Conservation (phyloP, 2,888 invertebrate genomes). For the Oscheius sp. region DNA sequence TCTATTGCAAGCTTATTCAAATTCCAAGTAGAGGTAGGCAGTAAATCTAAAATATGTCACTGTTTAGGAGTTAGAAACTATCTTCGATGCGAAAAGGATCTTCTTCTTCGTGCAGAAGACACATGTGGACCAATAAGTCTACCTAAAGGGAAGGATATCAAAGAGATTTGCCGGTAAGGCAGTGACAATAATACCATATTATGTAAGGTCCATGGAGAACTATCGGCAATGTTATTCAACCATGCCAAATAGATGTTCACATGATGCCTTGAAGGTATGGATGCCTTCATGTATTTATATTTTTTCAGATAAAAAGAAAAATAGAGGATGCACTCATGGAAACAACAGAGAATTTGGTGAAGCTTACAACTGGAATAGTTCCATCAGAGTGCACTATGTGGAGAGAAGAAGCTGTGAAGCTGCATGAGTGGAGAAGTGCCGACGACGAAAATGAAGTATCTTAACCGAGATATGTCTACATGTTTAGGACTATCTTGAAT, state of each 20-base stretch:
- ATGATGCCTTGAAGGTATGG: slow-evolving; percentile 8
- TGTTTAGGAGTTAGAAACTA: neutral
- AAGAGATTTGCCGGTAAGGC: neutral
- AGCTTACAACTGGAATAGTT: neutral
- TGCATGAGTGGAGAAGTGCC: slow-evolving; percentile 9
- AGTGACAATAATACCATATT: neutral
- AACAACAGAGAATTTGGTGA: slow-evolving; percentile 4
- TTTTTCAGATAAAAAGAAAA: slow-evolving; percentile 4
- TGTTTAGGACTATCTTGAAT: too few species aligned
- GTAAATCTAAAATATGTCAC: neutral
- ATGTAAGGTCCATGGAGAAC: slow-evolving; percentile 2
- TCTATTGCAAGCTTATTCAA: neutral
- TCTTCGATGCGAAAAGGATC: slow-evolving; percentile 2
- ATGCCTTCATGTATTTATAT: neutral
- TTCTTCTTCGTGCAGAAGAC: neutral
- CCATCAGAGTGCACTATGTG: slow-evolving; percentile 6
- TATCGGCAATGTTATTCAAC: neutral
- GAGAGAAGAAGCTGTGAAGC: neutral
- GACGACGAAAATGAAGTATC: neutral
- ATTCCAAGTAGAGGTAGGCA: slow-evolving; percentile 1
- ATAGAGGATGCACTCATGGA: slow-evolving; percentile 15
- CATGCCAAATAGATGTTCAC: neutral
- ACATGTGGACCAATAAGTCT: neutral
- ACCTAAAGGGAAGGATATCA: neutral
- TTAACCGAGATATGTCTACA: too few species aligned